Evolutionary conservation across 92 coral and sea anemone species (phyloP).

Genomic region (Palythoa caribaeorum): DNA sequence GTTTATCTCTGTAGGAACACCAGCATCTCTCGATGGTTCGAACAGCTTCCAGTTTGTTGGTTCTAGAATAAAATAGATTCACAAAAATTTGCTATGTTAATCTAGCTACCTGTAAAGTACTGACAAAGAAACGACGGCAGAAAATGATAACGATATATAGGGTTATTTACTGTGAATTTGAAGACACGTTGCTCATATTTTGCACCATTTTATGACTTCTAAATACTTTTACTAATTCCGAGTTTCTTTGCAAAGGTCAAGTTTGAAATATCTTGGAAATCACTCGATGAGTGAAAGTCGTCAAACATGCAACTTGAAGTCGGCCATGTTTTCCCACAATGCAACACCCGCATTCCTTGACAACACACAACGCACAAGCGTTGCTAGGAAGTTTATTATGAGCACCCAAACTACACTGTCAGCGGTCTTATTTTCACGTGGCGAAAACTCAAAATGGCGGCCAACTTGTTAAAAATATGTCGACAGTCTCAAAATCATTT

Average conservation of each 20-base stretch:
- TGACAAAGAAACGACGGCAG: neutral
- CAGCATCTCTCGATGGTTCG: slow-evolving; percentile 86
- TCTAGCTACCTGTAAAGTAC: neutral
- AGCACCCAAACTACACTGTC: slow-evolving; percentile 25
- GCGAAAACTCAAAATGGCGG: slow-evolving; percentile 80
- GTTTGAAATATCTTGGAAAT: neutral
- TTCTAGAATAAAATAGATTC: slow-evolving; percentile 39
- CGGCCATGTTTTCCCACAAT: slow-evolving; percentile 38
- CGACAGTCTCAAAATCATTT: slow-evolving; percentile 19
- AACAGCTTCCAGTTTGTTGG: slow-evolving; percentile 77
- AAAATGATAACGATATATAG: neutral
- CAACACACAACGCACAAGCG: slow-evolving; percentile 41
- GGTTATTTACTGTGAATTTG: neutral
- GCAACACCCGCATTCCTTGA: slow-evolving; percentile 10
- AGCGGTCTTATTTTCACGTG: slow-evolving; percentile 56
- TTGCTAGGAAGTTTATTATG: slow-evolving; percentile 30
- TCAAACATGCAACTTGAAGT: neutral
- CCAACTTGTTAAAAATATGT: slow-evolving; percentile 58
- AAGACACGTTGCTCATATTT: slow-evolving; percentile 23
- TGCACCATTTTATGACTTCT: slow-evolving; percentile 33
- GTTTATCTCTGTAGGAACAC: slow-evolving; percentile 95
- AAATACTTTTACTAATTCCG: neutral
- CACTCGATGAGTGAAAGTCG: neutral
- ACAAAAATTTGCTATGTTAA: neutral
- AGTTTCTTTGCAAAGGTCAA: neutral